These are phyloP conservation scores for Silurus meridionalis DNA, from an alignment of 2,113 vertebrate species.

Conservation along the genomic window DNA sequence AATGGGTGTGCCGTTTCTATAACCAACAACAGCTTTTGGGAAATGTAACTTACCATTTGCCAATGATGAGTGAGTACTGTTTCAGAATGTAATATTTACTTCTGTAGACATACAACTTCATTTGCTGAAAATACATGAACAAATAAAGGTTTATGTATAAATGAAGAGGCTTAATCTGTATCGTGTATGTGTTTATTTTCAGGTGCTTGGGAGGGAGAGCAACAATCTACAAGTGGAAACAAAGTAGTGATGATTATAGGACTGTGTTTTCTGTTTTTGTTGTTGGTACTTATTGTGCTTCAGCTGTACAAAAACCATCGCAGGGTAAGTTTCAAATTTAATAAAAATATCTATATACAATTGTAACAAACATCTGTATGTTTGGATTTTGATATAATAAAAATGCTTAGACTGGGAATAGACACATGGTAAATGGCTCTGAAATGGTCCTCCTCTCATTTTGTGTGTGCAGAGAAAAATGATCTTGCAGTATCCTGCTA, in stretches of 20 bases:
- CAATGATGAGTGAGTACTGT: slow-evolving; percentile 60
- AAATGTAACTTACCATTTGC: slow-evolving; percentile 61
- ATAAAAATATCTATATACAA: neutral
- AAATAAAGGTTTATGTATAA: neutral
- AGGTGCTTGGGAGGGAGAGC: slow-evolving; percentile 58
- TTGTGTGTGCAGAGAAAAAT: slow-evolving; percentile 63
- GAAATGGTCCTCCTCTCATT: slow-evolving; percentile 14
- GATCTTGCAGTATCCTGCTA: slow-evolving; percentile 66
- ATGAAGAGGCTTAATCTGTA: neutral
- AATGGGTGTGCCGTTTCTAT: slow-evolving; percentile 66
- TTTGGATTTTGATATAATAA: neutral
- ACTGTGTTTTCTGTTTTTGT: slow-evolving; percentile 61
- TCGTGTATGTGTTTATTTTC: neutral
- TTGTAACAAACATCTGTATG: neutral
- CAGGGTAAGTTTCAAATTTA: slow-evolving; percentile 61
- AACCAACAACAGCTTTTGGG: slow-evolving; percentile 63
- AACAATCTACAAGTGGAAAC: slow-evolving; percentile 2
- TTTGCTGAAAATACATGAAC: neutral
- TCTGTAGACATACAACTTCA: neutral
- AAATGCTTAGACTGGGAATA: neutral
- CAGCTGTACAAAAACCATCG: slow-evolving; percentile 72
- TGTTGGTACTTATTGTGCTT: slow-evolving; percentile 64
- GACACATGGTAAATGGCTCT: neutral
- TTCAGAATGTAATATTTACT: neutral
- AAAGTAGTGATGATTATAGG: slow-evolving; percentile 45